Percentiles rank a stretch among this genome's conserved stretches.
These are phyloP conservation scores for Pasiphila rectangulata DNA, from an alignment of 2,888 invertebrate genomes.

Conservation along the genomic window DNA sequence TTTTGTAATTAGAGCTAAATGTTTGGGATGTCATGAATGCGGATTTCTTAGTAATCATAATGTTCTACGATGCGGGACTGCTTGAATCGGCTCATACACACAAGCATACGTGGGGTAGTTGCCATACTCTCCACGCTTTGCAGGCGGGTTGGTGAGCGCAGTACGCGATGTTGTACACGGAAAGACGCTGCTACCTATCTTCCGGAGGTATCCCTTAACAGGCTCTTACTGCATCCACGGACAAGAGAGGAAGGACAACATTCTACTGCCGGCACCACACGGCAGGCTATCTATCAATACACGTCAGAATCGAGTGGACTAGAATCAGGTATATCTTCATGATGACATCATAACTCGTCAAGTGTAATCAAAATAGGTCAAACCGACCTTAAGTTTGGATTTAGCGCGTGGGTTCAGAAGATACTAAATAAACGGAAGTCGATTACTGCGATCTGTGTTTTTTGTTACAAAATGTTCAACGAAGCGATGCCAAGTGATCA, in stretches of 20 bases:
- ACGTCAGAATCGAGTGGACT: not conserved
- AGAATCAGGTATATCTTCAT: conserved; percentile 37
- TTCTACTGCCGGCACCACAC: too few relatives aligned
- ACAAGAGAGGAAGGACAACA: too few relatives aligned
- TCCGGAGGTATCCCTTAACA: too few relatives aligned
- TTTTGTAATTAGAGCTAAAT: conserved; percentile 63
- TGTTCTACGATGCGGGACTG: conserved; percentile 37
- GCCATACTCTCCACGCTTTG: not conserved
- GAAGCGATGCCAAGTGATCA: not conserved
- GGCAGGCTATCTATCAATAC: too few relatives aligned
- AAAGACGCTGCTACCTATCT: too few relatives aligned
- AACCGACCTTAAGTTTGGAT: conserved; percentile 23
- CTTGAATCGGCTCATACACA: not conserved
- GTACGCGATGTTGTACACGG: too few relatives aligned
- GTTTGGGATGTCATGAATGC: conserved; percentile 45
- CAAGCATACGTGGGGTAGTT: not conserved
- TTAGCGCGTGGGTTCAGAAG: conserved; percentile 21
- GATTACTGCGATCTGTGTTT: conserved; percentile 12
- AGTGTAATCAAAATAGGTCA: conserved; percentile 38
- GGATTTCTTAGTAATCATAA: conserved; percentile 55
- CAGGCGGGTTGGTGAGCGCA: not conserved
- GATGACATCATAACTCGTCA: conserved; percentile 48
- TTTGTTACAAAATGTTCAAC: not conserved
- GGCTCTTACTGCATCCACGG: too few relatives aligned
- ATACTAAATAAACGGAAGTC: conserved; percentile 24